Conservation (phyloP, 2,113 vertebrate genomes). For the Onychorhynchus coronatus region DNA sequence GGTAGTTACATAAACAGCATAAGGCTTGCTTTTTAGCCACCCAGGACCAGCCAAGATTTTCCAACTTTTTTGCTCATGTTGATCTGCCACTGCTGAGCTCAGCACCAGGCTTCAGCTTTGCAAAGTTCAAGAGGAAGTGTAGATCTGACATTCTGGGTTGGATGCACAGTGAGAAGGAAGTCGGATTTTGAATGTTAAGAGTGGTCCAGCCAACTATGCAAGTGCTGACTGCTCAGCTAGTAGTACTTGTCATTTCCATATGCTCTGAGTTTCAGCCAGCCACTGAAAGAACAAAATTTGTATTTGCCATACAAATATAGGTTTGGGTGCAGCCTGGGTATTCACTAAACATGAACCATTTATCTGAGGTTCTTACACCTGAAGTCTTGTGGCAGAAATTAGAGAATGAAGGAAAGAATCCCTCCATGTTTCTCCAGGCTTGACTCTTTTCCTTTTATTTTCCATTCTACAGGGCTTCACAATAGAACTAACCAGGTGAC, state of each 20-base stretch:
- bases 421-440: not conserved
- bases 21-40: not conserved
- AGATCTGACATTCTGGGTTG: not conserved
- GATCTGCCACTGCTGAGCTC: not conserved
- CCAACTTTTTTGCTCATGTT: fast-evolving
- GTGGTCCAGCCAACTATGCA: not conserved
- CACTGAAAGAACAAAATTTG: not conserved
- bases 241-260: not conserved
- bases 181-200: not conserved
- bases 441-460: not conserved
- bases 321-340: not conserved
- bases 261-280: not conserved
- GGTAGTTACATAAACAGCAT: not conserved
- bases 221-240: not conserved
- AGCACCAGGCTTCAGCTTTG: not conserved
- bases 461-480: not conserved
- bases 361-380: not conserved
- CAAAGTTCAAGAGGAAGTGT: not conserved
- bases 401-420: not conserved
- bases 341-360: not conserved
- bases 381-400: not conserved
- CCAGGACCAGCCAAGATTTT: not conserved
- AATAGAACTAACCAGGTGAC: not conserved
- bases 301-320: not conserved
- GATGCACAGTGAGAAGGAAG: not conserved